Conservation (phyloP, 2,888 invertebrate species). For the Polydrusus cervinus region DNA sequence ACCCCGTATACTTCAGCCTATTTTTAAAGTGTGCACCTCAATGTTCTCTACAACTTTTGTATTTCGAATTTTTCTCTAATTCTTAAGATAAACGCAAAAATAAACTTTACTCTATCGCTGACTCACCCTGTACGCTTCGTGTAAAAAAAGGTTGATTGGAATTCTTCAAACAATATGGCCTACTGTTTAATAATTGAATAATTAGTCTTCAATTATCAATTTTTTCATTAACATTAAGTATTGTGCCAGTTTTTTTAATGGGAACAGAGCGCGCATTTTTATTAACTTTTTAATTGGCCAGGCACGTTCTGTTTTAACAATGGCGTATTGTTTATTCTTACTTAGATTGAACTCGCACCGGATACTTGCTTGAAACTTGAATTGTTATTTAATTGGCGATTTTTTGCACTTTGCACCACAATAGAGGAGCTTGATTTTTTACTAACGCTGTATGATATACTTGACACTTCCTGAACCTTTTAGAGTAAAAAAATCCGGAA, state of each 20-base stretch:
- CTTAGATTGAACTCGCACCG: neutral
- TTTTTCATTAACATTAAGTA: constrained; percentile 3
- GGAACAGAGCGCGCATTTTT: neutral
- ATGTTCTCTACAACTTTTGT: too few relatives aligned
- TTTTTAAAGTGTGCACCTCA: too few relatives aligned
- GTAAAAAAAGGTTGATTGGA: too few relatives aligned
- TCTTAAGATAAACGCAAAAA: too few relatives aligned
- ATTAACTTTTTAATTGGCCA: neutral
- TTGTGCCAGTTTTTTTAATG: constrained; percentile 11
- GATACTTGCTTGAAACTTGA: neutral
- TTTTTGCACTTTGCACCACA: too few relatives aligned
- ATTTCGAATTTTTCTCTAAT: too few relatives aligned
- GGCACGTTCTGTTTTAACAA: constrained; percentile 6
- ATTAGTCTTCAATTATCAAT: neutral
- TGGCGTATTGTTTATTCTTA: constrained; percentile 6
- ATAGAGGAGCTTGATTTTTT: too few relatives aligned
- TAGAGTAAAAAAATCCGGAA: neutral
- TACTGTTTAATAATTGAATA: constrained; percentile 2
- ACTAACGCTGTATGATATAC: too few relatives aligned
- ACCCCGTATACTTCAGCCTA: too few relatives aligned
- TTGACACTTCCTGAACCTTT: neutral
- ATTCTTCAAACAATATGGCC: neutral
- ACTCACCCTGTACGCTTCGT: neutral
- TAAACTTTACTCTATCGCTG: too few relatives aligned
- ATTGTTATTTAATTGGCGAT: too few relatives aligned